phyloP scores from a whole-genome alignment of 1,140 invertebrate species.

The Adoxophyes honmai region DNA sequence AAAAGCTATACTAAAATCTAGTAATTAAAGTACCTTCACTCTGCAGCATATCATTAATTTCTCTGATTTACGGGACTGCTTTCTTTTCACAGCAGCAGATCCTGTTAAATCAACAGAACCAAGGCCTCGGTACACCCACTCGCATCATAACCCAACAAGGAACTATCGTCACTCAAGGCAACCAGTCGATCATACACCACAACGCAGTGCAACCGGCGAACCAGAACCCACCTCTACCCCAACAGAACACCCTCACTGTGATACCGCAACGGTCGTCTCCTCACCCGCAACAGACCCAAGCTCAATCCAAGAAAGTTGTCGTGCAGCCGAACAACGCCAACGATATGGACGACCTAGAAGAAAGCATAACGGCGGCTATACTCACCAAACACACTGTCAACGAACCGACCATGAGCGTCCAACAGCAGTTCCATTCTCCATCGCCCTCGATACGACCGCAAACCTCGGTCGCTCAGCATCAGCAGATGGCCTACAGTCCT shows the following conservation, averaged over 20 bases:
- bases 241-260: slow-evolving; percentile 41
- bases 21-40: slow-evolving; percentile 16
- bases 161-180: slow-evolving; percentile 57
- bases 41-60: too few relatives aligned
- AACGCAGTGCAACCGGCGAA: slow-evolving; percentile 42
- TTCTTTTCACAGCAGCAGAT: slow-evolving; percentile 52
- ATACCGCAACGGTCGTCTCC: slow-evolving; percentile 48
- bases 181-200: slow-evolving; percentile 40
- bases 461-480: slow-evolving; percentile 25
- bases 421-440: slow-evolving; percentile 50
- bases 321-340: slow-evolving; percentile 65
- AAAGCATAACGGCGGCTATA: slow-evolving; percentile 72
- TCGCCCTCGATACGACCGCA: slow-evolving; percentile 37
- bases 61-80: slow-evolving; percentile 5
- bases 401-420: slow-evolving; percentile 34
- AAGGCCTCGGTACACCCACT: slow-evolving; percentile 32
- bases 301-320: slow-evolving; percentile 61
- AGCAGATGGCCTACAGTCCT: slow-evolving; percentile 41
- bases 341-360: slow-evolving; percentile 72
- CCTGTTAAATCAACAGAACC: slow-evolving; percentile 53
- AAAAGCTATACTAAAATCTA: too few relatives aligned
- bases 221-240: slow-evolving; percentile 48
- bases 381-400: slow-evolving; percentile 58
- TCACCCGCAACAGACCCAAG: slow-evolving; percentile 44
- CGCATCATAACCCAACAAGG: slow-evolving; percentile 65